These are phyloP conservation scores for Setipinna tenuifilis DNA, from an alignment of 2,797 vertebrate genomes.

Conservation along the genomic window DNA sequence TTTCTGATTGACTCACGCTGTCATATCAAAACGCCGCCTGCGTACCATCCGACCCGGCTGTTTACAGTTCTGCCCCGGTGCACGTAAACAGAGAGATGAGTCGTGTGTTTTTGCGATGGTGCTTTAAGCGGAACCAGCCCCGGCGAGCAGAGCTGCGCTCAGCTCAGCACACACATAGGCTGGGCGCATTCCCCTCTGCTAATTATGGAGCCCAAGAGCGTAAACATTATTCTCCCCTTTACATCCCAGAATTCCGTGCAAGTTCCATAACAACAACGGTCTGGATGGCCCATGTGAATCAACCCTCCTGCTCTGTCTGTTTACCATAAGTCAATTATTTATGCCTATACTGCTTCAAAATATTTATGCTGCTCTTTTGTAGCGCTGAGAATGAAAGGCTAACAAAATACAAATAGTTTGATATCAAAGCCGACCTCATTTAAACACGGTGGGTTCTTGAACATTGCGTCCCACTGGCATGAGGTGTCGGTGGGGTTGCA, in stretches of 20 bases:
- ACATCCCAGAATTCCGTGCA: conserved; percentile 55
- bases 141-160: conserved; percentile 39
- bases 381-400: conserved; percentile 61
- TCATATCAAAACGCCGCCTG: conserved; percentile 47
- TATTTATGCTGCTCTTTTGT: conserved; percentile 70
- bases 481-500: conserved; percentile 39
- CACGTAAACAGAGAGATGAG: conserved; percentile 71
- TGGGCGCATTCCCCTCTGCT: conserved; percentile 66
- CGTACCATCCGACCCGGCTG: conserved; percentile 57
- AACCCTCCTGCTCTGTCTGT: conserved; percentile 65
- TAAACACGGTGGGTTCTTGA: conserved; percentile 61
- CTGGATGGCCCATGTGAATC: conserved; percentile 64
- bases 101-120: conserved; percentile 63
- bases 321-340: conserved; percentile 78
- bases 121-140: conserved; percentile 75
- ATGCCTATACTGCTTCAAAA: conserved; percentile 73
- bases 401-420: conserved; percentile 68
- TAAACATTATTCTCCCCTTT: conserved; percentile 78
- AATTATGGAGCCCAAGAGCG: conserved; percentile 70
- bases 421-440: conserved; percentile 67
- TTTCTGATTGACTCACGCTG: conserved; percentile 48
- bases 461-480: conserved; percentile 17
- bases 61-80: conserved; percentile 66
- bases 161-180: conserved; percentile 44
- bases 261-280: conserved; percentile 62